Conservation (phyloP, 1,140 invertebrate genomes). For the Drosophila arawakana region DNA sequence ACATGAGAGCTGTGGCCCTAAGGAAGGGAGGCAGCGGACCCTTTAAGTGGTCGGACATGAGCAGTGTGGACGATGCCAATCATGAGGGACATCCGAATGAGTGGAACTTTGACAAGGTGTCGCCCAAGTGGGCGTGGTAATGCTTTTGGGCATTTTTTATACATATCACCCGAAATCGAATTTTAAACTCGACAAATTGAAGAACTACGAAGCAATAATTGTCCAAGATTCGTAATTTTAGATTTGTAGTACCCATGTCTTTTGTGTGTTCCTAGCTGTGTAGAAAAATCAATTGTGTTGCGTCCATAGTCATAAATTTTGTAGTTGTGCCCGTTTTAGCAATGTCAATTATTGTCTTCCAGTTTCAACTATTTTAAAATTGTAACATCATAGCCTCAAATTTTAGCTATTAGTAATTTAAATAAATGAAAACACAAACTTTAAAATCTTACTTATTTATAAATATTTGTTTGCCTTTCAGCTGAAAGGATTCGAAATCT, state of each 20-base stretch:
- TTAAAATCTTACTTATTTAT: background rate
- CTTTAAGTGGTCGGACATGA: constrained; percentile 91
- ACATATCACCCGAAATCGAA: constrained; percentile 33
- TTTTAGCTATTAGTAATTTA: constrained; percentile 64
- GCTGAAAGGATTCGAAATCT: too few relatives aligned
- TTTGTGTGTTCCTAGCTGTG: constrained; percentile 64
- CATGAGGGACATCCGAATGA: constrained; percentile 92
- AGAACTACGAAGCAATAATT: constrained; percentile 50
- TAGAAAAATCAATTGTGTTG: constrained; percentile 45
- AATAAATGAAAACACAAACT: constrained; percentile 31
- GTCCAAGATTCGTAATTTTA: constrained; percentile 36
- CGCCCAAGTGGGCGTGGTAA: constrained; percentile 86
- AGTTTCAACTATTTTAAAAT: constrained; percentile 46
- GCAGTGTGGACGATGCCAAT: constrained; percentile 79
- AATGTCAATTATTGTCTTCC: constrained; percentile 68
- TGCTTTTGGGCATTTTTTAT: constrained; percentile 2
- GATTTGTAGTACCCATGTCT: constrained; percentile 8
- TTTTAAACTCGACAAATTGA: constrained; percentile 32
- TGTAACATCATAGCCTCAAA: constrained; percentile 49
- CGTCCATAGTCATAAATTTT: constrained; percentile 68
- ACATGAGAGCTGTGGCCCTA: constrained; percentile 78
- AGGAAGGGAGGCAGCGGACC: constrained; percentile 76
- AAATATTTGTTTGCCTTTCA: too few relatives aligned
- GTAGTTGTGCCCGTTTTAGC: constrained; percentile 19
- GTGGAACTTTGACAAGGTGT: constrained; percentile 89